Conservation (phyloP, 2,113 vertebrate species). For the Hippocampus zosterae region DNA sequence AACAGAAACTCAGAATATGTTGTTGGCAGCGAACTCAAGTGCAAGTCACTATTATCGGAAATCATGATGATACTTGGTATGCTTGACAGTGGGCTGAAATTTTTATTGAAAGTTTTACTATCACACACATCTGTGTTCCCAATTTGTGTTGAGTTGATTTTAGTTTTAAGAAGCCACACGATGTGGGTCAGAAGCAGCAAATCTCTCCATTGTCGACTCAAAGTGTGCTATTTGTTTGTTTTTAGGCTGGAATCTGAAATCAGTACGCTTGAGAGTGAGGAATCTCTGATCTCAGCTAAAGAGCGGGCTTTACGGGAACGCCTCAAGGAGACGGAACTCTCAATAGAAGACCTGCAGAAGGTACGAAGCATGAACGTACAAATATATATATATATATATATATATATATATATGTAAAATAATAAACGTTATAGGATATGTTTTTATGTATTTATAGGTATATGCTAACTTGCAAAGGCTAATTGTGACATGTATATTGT, state of each 20-base stretch:
- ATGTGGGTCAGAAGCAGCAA: neutral
- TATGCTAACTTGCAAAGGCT: too few species aligned
- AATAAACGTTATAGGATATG: too few species aligned
- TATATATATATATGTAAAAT: too few species aligned
- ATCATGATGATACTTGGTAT: neutral
- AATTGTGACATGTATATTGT: too few species aligned
- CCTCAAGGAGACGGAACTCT: slow-evolving; percentile 88
- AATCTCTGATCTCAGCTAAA: slow-evolving; percentile 95
- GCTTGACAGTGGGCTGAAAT: neutral
- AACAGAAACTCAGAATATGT: neutral
- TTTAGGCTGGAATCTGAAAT: slow-evolving; percentile 92
- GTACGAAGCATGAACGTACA: slow-evolving; percentile 57
- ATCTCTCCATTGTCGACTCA: neutral
- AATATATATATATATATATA: too few species aligned
- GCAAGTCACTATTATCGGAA: neutral
- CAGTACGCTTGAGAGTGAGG: slow-evolving; percentile 85
- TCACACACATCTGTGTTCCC: too few species aligned
- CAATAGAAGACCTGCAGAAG: slow-evolving; percentile 91
- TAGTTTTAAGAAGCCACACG: neutral
- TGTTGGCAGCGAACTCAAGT: neutral
- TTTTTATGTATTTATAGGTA: too few species aligned
- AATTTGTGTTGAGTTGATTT: neutral
- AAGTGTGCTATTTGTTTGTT: slow-evolving; percentile 22
- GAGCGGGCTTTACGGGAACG: slow-evolving; percentile 91
- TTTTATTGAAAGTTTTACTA: too few species aligned